phyloP scores from a whole-genome alignment of 2,113 vertebrate species.

The Mungos mungo region DNA sequence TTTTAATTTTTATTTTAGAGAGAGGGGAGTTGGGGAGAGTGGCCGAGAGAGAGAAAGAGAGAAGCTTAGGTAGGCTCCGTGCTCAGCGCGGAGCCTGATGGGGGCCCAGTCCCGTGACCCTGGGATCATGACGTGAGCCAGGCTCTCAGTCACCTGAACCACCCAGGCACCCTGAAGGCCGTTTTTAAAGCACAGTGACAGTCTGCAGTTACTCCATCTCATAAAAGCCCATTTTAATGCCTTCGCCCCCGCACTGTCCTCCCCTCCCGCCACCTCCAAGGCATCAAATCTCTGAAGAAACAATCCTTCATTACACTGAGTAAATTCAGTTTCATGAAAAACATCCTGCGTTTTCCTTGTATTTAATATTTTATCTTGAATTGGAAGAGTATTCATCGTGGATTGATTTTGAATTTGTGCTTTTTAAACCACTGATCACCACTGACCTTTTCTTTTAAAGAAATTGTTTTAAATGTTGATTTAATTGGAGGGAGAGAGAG shows the following conservation, averaged over 20 bases:
- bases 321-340: background rate
- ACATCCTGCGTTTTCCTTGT: background rate
- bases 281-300: background rate
- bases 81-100: too few relatives aligned
- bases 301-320: background rate
- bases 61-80: too few relatives aligned
- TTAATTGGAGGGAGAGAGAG: too few relatives aligned
- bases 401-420: background rate
- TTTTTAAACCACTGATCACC: background rate
- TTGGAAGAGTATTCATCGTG: background rate
- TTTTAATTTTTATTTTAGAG: too few relatives aligned
- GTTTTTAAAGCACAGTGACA: background rate
- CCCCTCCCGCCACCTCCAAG: background rate
- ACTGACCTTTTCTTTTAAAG: too few relatives aligned
- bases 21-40: too few relatives aligned
- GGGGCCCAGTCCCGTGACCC: too few relatives aligned
- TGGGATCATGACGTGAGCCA: too few relatives aligned
- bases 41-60: too few relatives aligned
- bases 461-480: too few relatives aligned
- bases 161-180: background rate
- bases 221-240: background rate
- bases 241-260: rapidly evolving
- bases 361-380: background rate
- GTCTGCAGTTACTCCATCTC: background rate
- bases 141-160: too few relatives aligned